Evolutionary conservation across 2,797 vertebrate genomes (phyloP).

Genomic region (Heliangelus exortis): DNA sequence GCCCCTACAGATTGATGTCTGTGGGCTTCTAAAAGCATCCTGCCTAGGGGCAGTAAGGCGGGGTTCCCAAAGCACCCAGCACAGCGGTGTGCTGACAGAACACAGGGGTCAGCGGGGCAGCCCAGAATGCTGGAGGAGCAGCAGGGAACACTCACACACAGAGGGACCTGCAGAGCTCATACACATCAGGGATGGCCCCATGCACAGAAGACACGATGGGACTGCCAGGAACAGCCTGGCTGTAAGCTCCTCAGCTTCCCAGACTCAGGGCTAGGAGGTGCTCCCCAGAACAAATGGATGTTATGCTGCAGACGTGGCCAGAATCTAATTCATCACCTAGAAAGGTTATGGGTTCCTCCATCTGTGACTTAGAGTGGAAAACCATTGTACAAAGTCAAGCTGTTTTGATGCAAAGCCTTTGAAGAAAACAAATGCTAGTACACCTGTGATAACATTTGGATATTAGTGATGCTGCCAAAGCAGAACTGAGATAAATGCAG

Average conservation of each 20-base stretch:
- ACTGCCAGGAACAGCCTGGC: neutral
- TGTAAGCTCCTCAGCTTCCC: neutral
- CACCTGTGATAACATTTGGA: neutral
- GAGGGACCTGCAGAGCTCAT: fast-evolving
- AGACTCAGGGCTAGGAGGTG: too few species aligned
- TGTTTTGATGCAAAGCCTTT: neutral
- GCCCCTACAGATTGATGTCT: neutral
- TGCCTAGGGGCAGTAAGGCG: neutral
- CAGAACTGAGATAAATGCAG: neutral
- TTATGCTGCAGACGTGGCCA: neutral
- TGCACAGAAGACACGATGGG: fast-evolving
- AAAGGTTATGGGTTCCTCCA: neutral
- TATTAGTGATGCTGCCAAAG: neutral
- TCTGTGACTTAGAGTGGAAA: neutral
- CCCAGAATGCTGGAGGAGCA: fast-evolving
- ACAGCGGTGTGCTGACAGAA: fast-evolving
- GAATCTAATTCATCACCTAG: neutral
- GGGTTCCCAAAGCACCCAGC: fast-evolving
- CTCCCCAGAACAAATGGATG: too few species aligned
- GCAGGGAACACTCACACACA: fast-evolving
- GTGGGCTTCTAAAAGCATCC: neutral
- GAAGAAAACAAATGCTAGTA: neutral
- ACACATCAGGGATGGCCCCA: fast-evolving
- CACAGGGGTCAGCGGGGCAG: fast-evolving
- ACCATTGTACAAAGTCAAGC: neutral